A percentile compares a stretch with the other conserved stretches of the same genome.
Conservation (phyloP, 2,797 vertebrate species). For the Percopsis omiscomaycus region DNA sequence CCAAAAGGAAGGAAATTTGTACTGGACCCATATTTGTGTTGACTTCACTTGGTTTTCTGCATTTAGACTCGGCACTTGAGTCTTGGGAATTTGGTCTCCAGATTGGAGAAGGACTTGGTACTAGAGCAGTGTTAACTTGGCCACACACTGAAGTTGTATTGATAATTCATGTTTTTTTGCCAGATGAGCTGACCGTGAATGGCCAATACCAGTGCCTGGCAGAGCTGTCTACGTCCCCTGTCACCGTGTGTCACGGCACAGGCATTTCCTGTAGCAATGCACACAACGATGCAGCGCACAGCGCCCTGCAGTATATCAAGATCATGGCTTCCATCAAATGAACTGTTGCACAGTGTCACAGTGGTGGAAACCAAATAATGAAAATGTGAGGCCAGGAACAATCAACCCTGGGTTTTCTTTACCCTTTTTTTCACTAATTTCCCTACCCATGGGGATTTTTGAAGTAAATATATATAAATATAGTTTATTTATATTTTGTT, state of each 20-base stretch:
- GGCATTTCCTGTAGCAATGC: conserved; percentile 83
- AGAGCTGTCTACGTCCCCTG: conserved; percentile 81
- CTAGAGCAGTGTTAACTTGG: too few species aligned
- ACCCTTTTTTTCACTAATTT: conserved; percentile 13
- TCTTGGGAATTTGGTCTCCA: too few species aligned
- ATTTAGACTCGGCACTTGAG: too few species aligned
- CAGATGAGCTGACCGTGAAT: conserved; percentile 85
- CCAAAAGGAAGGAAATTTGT: too few species aligned
- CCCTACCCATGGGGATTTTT: conserved; percentile 3
- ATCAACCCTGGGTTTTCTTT: too few species aligned
- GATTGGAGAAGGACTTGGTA: too few species aligned
- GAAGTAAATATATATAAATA: conserved; percentile 40
- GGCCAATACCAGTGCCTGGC: conserved; percentile 85
- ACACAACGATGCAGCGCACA: conserved; percentile 84
- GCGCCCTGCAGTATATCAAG: conserved; percentile 84
- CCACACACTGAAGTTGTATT: too few species aligned
- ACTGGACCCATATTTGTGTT: too few species aligned
- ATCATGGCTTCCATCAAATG: conserved; percentile 76
- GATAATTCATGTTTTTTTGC: conserved; percentile 27
- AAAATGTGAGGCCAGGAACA: too few species aligned
- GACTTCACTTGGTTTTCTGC: too few species aligned
- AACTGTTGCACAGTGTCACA: not conserved
- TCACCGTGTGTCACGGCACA: conserved; percentile 84
- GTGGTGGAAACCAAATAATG: conserved; percentile 16
- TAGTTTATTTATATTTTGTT: conserved; percentile 6